Evolutionary conservation across 2,797 vertebrate species (phyloP), one percentile per base, ranked within the genome.

Genomic region (Gallinago solitaria): DNA sequence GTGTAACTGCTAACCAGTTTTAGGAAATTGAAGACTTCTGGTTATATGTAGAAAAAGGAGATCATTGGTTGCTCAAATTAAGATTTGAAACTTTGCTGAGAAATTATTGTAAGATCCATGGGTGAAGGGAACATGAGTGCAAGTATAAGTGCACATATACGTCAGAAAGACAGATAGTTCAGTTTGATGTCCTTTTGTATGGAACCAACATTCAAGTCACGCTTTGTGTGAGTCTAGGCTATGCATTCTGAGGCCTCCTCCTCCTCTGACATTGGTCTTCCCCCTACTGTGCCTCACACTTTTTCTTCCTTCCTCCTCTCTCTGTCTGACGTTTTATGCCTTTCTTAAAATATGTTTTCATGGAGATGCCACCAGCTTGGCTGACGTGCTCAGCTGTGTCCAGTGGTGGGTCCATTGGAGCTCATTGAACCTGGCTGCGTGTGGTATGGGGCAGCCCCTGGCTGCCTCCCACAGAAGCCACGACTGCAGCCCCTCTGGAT

Each of bases 111-210:
- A n/a, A 78, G 37, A 47, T 54, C 19, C 12, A 41, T 6, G 27
- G 27, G 56, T 61, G 47, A 47, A 69, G 23, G 14, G 20, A 73
- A 35, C 5, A 7, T 9, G 28, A 30, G 4, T 27, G 37, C 45
- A 91, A 43, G 13, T 23, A 11, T 13, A 9, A 0, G 1, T 24
- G 7, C 1, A 3, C 8, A 45, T 27, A 33, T 48, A 3, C 48
- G 11, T 9, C 45, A 35, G 28, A 43, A 53, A 69, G 37, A 61
- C 5, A 80, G 57, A 83, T 33, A 32, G 4, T 53, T 78, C 21
- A 17, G 30, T 81, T 35, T 47, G 2, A 20, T 88, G 76, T 25
- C 24, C 5, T 56, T 68, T 23, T 56, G 3, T 11, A 37, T 28
- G 30, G 75, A 63, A 16, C 7, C 0, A 47, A 13, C 11, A 60